Conservation (phyloP, 2,113 vertebrate genomes). For the Tachysurus fulvidraco region DNA sequence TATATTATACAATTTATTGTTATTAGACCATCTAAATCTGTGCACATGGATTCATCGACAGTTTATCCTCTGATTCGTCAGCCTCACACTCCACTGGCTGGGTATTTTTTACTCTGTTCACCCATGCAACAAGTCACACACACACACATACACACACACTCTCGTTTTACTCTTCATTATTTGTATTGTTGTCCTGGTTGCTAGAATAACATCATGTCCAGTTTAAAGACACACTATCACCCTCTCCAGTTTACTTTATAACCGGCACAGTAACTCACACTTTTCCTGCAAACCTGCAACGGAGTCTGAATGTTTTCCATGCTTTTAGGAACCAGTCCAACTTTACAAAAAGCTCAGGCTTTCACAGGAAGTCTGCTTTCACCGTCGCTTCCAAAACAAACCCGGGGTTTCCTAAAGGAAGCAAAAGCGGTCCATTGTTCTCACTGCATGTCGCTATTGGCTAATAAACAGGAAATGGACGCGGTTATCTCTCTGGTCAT, state of each 20-base stretch:
- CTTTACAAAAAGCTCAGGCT: background rate
- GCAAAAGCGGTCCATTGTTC: constrained; percentile 72
- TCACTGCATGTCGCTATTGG: constrained; percentile 60
- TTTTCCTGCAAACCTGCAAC: background rate
- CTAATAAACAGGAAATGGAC: constrained; percentile 59
- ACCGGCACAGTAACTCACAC: background rate
- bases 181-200: background rate
- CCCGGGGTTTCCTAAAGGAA: constrained; percentile 61
- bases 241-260: background rate
- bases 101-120: too few relatives aligned
- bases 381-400: constrained; percentile 57
- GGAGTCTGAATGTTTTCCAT: background rate
- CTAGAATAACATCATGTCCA: background rate
- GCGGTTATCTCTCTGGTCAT: constrained; percentile 49
- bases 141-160: too few relatives aligned
- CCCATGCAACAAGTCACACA: too few relatives aligned
- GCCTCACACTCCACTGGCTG: too few relatives aligned
- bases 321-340: constrained; percentile 20
- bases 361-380: constrained; percentile 56
- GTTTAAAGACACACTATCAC: background rate
- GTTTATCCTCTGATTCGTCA: too few relatives aligned
- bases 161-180: background rate
- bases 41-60: too few relatives aligned
- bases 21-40: too few relatives aligned
- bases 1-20: too few relatives aligned